Evolutionary conservation across 2,797 vertebrate species (phyloP), one percentile per base, ranked within the genome.

Genomic region (Crocidura indochinensis): DNA sequence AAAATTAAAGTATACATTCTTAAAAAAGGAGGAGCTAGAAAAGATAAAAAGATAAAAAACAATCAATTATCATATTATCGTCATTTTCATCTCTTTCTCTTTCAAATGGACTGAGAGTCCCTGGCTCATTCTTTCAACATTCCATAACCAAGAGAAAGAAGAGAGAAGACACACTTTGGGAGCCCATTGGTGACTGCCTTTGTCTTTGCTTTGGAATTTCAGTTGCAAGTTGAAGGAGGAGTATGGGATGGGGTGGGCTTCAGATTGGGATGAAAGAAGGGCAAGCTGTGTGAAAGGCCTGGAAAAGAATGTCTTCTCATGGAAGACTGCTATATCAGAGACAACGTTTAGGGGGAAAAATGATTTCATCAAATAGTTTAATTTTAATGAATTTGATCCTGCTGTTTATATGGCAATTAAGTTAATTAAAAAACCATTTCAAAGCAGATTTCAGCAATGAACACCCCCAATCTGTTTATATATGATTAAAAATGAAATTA

Each of bases 401-500:
- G 53, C 47, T 83, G 27, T 83, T 77, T 78, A 44, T 90, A 47
- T 77, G 76, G 12, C 73, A 44, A 77, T 67, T 26, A 14, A 56
- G 10, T 73, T 82, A 53, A 86, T 86, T 82, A 65, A 82, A 90
- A 79, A 87, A 64, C 17, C 26, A 26, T 60, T 71, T 60, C 65
- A 87, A 65, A 82, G 47, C 82, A 20, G 19, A 26, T 93, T 64
- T 87, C 27, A 83, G 47, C 17, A 47, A 64, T 67, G 88, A 90
- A 72, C 22, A 87, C 56, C 24, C 38, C 72, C 72, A 65, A 72
- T 31, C 46, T 65, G n/a, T 65, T 81, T 86, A 38, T 56, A 10
- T 77, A 72, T 72, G 12, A 81, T 86, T 75, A 90, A 86, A 81
- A 71, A 90, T 62, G 27, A 69, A 77, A 76, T 86, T 4, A 64